Conservation (phyloP, 2,888 invertebrate genomes). For the Cryptophagus acutangulus region DNA sequence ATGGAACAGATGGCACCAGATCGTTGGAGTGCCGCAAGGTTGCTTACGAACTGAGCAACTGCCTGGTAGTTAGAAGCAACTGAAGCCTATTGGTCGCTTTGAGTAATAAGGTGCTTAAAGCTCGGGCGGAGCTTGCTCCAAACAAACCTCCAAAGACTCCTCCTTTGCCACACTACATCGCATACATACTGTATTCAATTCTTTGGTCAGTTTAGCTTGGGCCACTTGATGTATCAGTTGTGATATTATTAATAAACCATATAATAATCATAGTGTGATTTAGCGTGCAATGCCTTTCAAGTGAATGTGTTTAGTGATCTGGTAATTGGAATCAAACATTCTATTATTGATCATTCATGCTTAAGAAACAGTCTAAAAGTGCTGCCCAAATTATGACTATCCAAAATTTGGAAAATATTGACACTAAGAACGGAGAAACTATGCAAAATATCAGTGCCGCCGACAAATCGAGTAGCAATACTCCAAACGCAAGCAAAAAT, state of each 20-base stretch:
- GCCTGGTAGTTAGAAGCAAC: constrained; percentile 30
- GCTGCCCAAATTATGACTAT: constrained; percentile 63
- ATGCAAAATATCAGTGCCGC: constrained; percentile 48
- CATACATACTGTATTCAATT: constrained; percentile 27
- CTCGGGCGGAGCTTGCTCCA: constrained; percentile 24
- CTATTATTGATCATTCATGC: constrained; percentile 55
- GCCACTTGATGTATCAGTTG: constrained; percentile 33
- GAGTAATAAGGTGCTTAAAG: constrained; percentile 32
- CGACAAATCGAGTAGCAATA: constrained; percentile 43
- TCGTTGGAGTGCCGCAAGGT: background rate
- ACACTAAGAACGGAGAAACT: constrained; percentile 41
- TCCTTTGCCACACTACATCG: constrained; percentile 21
- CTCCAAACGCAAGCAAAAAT: constrained; percentile 49
- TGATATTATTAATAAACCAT: background rate
- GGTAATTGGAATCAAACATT: background rate
- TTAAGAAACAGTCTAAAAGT: constrained; percentile 55
- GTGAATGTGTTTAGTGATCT: too few relatives aligned
- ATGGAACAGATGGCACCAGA: constrained; percentile 3
- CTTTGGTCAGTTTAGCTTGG: constrained; percentile 37
- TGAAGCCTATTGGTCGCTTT: constrained; percentile 32
- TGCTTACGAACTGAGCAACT: constrained; percentile 23
- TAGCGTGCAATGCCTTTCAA: background rate
- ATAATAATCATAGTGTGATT: background rate
- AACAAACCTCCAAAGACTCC: constrained; percentile 14
- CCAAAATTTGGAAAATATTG: constrained; percentile 51